These are phyloP conservation scores for Trachymyrmex cornetzi DNA, from an alignment of 1,140 invertebrate genomes.

Conservation along the genomic window DNA sequence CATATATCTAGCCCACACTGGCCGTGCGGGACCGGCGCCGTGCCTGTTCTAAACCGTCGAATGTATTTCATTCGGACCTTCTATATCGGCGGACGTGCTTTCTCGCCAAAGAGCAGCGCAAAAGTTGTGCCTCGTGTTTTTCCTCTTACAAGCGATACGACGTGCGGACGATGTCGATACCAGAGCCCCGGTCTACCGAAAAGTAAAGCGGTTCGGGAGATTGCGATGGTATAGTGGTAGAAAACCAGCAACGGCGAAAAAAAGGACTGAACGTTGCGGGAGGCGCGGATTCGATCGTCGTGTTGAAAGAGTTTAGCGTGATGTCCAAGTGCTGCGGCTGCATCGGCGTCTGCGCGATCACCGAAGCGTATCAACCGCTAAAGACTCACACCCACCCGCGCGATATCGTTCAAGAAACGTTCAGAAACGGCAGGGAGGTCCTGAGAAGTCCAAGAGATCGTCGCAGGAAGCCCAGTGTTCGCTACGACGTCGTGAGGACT, in stretches of 20 bases:
- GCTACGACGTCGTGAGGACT: slow-evolving; percentile 78
- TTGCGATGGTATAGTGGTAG: not conserved
- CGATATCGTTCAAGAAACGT: slow-evolving; percentile 51
- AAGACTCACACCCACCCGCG: slow-evolving; percentile 40
- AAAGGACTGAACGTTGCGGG: not conserved
- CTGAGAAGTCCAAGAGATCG: slow-evolving; percentile 74
- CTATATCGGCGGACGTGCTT: slow-evolving; percentile 48
- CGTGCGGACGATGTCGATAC: slow-evolving; percentile 43
- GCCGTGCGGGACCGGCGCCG: not conserved
- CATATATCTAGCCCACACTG: not conserved
- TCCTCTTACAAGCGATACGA: not conserved
- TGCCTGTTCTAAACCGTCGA: slow-evolving; percentile 30
- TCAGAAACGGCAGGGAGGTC: slow-evolving; percentile 42
- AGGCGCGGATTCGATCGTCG: not conserved
- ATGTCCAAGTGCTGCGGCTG: slow-evolving; percentile 79
- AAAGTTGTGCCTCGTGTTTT: slow-evolving; percentile 35
- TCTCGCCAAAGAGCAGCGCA: slow-evolving; percentile 29
- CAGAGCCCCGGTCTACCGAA: not conserved
- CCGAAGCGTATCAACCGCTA: slow-evolving; percentile 77
- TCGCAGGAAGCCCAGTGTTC: slow-evolving; percentile 75
- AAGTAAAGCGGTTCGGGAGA: not conserved
- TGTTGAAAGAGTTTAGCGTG: not conserved
- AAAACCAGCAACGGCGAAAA: not conserved
- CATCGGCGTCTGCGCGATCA: slow-evolving; percentile 61
- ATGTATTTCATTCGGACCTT: slow-evolving; percentile 50